These are phyloP conservation scores for Microcebus tavaratra DNA, from an alignment of 2,113 vertebrate species.

Conservation along the genomic window DNA sequence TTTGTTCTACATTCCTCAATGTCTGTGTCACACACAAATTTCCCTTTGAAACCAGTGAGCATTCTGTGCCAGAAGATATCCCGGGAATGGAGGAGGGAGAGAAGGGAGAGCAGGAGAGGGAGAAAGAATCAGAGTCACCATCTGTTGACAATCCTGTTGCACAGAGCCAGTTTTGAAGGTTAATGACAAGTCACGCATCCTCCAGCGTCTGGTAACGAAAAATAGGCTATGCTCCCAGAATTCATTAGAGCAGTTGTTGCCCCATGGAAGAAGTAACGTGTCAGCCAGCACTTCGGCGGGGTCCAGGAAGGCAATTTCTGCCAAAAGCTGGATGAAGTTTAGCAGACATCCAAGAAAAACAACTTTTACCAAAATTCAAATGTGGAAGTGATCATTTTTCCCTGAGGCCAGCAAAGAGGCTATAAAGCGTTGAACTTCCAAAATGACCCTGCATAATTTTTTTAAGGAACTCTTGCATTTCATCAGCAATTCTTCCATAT, in stretches of 20 bases:
- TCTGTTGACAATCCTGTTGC: constrained; percentile 63
- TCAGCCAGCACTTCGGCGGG: constrained; percentile 44
- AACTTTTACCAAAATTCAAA: constrained; percentile 42
- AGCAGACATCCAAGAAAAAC: constrained; percentile 52
- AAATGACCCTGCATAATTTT: background rate
- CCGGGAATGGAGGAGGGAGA: background rate
- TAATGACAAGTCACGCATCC: constrained; percentile 69
- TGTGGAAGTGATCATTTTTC: background rate
- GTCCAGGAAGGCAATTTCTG: constrained; percentile 54
- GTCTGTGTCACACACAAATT: constrained; percentile 18
- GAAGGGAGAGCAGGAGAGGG: background rate
- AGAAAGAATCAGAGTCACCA: constrained; percentile 41
- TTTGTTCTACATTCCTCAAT: constrained; percentile 9
- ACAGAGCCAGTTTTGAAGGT: constrained; percentile 67
- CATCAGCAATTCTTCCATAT: background rate
- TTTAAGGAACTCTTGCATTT: background rate
- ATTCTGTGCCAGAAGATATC: constrained; percentile 38
- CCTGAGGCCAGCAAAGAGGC: background rate
- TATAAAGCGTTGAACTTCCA: background rate
- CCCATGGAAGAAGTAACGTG: constrained; percentile 15
- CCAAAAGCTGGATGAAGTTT: constrained; percentile 62
- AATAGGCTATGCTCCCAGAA: constrained; percentile 67
- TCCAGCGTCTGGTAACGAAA: constrained; percentile 65
- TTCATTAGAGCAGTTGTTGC: constrained; percentile 49
- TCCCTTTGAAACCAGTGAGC: constrained; percentile 20